Conservation (phyloP, 2,113 vertebrate genomes). For the Anarrhichthys ocellatus region DNA sequence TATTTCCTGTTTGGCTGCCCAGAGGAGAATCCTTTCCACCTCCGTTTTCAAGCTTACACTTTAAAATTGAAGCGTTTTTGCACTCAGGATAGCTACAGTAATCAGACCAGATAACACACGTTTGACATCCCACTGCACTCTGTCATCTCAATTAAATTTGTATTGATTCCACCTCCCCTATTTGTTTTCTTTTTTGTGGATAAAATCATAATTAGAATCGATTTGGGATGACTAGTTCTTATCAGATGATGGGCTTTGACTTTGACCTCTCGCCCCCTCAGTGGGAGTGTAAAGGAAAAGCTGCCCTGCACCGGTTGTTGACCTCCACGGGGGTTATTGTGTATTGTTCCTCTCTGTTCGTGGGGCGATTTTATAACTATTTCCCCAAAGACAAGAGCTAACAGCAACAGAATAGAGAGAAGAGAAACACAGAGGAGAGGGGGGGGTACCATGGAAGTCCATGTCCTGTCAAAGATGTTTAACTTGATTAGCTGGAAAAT, state of each 20-base stretch:
- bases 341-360: not conserved
- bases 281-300: slow-evolving; percentile 12
- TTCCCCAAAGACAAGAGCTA: not conserved
- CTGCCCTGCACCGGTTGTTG: not conserved
- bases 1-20: slow-evolving; percentile 10
- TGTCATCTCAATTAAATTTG: slow-evolving; percentile 30
- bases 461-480: not conserved
- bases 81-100: not conserved
- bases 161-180: slow-evolving; percentile 35
- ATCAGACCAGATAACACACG: slow-evolving; percentile 31
- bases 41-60: not conserved
- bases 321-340: slow-evolving; percentile 11
- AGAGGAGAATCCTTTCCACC: not conserved
- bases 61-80: not conserved
- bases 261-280: slow-evolving; percentile 38
- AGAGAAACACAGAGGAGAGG: not conserved
- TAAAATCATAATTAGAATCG: slow-evolving; percentile 49
- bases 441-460: not conserved
- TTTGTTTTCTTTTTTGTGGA: not conserved
- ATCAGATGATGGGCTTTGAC: slow-evolving; percentile 43
- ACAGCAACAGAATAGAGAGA: not conserved
- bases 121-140: not conserved
- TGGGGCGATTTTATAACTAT: not conserved
- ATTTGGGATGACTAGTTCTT: slow-evolving; percentile 22
- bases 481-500: not conserved